Percentiles rank a stretch among this genome's conserved stretches.
These are phyloP conservation scores for Luidia sarsii DNA, from an alignment of 53 echinoderm and acorn worm species.

Conservation along the genomic window DNA sequence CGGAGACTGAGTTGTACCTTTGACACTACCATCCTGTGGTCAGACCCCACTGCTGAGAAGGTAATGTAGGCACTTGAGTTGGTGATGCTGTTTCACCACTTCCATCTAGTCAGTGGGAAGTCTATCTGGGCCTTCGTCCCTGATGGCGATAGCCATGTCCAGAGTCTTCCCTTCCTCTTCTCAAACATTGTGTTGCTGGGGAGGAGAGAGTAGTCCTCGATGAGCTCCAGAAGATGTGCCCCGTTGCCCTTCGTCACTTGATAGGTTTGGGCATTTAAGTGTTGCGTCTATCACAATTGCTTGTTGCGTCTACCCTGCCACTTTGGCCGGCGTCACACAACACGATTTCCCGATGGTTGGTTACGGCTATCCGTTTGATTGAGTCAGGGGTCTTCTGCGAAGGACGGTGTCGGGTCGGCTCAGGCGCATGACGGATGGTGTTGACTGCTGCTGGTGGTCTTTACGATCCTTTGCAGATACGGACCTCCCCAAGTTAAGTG, in stretches of 20 bases:
- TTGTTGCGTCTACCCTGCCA: too few species aligned
- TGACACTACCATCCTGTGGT: constrained; percentile 42
- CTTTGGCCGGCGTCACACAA: too few species aligned
- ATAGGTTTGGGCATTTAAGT: too few species aligned
- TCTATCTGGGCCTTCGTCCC: constrained; percentile 41
- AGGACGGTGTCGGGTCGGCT: too few species aligned
- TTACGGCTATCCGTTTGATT: too few species aligned
- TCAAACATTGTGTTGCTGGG: constrained; percentile 27
- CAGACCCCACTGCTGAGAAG: constrained; percentile 38
- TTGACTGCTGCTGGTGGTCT: too few species aligned
- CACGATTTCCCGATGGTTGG: too few species aligned
- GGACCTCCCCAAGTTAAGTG: too few species aligned
- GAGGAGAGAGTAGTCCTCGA: constrained; percentile 43
- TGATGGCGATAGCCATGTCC: constrained; percentile 47
- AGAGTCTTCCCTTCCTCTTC: constrained; percentile 40
- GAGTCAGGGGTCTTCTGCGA: too few species aligned
- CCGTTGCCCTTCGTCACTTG: constrained; percentile 51
- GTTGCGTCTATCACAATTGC: too few species aligned
- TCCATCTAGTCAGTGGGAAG: constrained; percentile 42
- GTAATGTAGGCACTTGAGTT: constrained; percentile 26
- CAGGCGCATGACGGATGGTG: too few species aligned
- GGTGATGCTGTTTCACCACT: constrained; percentile 58
- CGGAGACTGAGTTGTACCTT: constrained; percentile 41
- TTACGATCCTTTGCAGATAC: too few species aligned
- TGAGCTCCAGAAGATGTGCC: constrained; percentile 21